Evolutionary conservation across 2,113 vertebrate genomes (phyloP).

Genomic region (Aphyosemion australe): DNA sequence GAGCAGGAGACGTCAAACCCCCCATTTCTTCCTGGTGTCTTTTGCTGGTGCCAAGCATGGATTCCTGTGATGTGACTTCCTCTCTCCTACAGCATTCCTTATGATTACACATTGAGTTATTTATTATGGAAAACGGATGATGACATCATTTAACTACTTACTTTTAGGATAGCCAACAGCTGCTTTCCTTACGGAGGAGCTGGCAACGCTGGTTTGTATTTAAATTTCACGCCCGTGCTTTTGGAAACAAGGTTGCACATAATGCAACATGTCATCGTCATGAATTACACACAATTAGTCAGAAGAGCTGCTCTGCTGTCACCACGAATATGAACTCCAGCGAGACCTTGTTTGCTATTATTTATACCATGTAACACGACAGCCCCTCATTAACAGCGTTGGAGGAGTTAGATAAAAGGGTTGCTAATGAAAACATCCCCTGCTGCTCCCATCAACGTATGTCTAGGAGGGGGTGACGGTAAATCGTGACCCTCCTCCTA

Average conservation of each 20-base stretch:
- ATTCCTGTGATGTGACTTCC: too few relatives aligned
- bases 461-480: constrained; percentile 23
- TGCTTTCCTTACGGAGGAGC: too few relatives aligned
- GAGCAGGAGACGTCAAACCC: too few relatives aligned
- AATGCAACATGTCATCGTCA: neutral
- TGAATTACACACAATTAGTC: constrained; percentile 18
- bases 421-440: constrained; percentile 47
- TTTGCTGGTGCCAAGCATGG: too few relatives aligned
- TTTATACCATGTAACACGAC: constrained; percentile 34
- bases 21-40: too few relatives aligned
- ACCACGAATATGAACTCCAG: constrained; percentile 21
- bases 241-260: neutral
- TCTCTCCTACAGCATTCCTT: too few relatives aligned
- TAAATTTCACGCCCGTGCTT: neutral
- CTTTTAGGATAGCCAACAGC: too few relatives aligned
- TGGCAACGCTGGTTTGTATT: neutral
- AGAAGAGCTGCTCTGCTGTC: constrained; percentile 20
- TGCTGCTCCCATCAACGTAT: constrained; percentile 44
- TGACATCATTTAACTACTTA: too few relatives aligned
- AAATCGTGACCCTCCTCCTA: constrained; percentile 27
- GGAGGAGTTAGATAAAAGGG: constrained; percentile 41
- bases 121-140: too few relatives aligned
- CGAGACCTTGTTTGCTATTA: constrained; percentile 39
- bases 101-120: too few relatives aligned
- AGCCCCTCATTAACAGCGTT: constrained; percentile 57